phyloP scores from a whole-genome alignment of 2,797 vertebrate genomes.

The Loris lydekkerianus region DNA sequence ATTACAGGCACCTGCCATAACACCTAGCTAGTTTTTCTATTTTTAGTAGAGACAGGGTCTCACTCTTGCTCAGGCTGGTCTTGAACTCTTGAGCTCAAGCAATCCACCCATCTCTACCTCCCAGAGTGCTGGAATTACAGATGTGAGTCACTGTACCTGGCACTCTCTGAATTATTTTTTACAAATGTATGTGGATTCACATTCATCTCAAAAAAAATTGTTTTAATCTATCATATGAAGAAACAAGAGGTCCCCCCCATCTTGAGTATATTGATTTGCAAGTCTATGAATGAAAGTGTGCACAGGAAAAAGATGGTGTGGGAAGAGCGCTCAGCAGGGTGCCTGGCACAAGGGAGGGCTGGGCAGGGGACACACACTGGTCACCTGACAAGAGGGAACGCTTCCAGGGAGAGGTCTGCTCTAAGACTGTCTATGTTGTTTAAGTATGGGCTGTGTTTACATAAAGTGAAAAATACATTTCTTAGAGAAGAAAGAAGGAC shows the following conservation, averaged over 20 bases:
- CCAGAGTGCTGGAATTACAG: too few relatives aligned
- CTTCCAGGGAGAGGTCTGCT: background rate
- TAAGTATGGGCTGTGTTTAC: background rate
- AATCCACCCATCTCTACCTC: too few relatives aligned
- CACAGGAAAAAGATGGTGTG: accelerated
- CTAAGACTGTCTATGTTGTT: background rate
- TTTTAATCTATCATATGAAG: background rate
- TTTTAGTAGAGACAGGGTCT: too few relatives aligned
- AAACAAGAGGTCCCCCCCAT: background rate
- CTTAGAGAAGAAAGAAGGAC: background rate
- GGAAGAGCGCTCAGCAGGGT: background rate
- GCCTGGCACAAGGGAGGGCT: background rate
- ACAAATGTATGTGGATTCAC: background rate
- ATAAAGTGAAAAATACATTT: background rate
- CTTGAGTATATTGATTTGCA: background rate
- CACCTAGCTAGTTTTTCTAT: too few relatives aligned
- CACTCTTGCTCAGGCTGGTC: too few relatives aligned
- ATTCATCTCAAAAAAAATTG: background rate
- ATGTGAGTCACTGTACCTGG: too few relatives aligned
- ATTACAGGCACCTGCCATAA: too few relatives aligned
- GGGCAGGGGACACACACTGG: accelerated
- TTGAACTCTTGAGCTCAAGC: too few relatives aligned
- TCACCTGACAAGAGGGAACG: background rate
- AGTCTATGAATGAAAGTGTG: background rate
- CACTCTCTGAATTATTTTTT: too few relatives aligned